phyloP scores from a whole-genome alignment of 2,888 invertebrate species.

The Gnatocerus cornutus region DNA sequence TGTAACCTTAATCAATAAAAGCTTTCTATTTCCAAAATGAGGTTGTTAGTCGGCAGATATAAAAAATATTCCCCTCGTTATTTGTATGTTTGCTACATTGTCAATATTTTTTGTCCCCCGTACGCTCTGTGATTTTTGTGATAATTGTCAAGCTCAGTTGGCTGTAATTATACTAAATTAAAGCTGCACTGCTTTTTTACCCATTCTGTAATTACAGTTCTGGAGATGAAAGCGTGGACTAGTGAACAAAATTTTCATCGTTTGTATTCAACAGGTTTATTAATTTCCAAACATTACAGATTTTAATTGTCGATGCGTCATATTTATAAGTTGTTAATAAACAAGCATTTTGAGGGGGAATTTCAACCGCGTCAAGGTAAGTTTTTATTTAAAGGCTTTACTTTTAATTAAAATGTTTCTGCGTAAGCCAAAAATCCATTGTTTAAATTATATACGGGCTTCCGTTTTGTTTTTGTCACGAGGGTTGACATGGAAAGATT shows the following conservation, averaged over 20 bases:
- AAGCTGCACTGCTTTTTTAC: conserved; percentile 6
- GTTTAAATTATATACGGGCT: conserved; percentile 28
- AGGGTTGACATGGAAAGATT: conserved; percentile 42
- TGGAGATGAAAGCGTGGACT: conserved; percentile 3
- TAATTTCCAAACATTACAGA: conserved; percentile 21
- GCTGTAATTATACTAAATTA: conserved; percentile 12
- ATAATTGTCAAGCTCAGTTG: conserved; percentile 5
- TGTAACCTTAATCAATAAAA: too few relatives aligned
- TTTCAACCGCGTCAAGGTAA: conserved; percentile 5
- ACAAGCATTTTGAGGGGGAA: conserved; percentile 3
- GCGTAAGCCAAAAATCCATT: conserved; percentile 11
- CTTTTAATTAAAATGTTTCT: conserved; percentile 30
- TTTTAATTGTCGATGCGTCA: conserved; percentile 7
- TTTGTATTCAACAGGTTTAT: conserved; percentile 31
- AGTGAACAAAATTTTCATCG: neutral
- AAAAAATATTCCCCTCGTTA: neutral
- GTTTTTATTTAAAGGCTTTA: conserved; percentile 1
- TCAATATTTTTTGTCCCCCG: neutral
- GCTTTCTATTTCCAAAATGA: too few relatives aligned
- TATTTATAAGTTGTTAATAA: conserved; percentile 22
- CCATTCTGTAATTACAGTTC: neutral
- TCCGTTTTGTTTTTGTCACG: conserved; percentile 30
- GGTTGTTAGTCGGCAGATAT: too few relatives aligned
- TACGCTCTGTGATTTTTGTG: neutral
- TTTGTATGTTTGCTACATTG: neutral